A percentile compares a stretch with the other conserved stretches of the same genome.
These are phyloP conservation scores for Bombus vancouverensis DNA, from an alignment of 1,140 invertebrate species.

Conservation along the genomic window DNA sequence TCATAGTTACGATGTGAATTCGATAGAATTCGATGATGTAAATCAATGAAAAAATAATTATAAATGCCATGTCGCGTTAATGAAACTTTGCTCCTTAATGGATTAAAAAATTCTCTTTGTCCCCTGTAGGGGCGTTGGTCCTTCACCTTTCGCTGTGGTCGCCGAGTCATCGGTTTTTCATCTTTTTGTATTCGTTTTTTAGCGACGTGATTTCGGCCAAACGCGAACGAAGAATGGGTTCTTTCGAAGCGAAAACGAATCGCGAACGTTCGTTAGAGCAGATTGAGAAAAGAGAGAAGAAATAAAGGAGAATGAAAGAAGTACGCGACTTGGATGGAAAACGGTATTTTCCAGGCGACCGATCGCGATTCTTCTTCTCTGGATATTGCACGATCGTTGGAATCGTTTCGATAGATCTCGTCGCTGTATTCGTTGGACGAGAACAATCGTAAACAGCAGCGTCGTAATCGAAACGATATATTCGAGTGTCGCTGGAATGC, in stretches of 20 bases:
- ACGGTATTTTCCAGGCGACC: background rate
- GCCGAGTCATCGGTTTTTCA: background rate
- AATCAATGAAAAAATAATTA: no score
- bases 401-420: conserved; percentile 1
- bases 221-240: conserved; percentile 1
- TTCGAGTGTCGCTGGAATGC: background rate
- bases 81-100: no score
- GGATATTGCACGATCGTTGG: background rate
- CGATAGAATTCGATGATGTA: no score
- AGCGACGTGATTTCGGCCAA: conserved; percentile 11
- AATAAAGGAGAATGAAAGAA: background rate
- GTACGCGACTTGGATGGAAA: background rate
- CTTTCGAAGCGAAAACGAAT: background rate
- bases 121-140: background rate
- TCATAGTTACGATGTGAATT: no score
- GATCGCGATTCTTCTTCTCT: conserved; percentile 11
- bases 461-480: background rate
- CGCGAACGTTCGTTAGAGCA: background rate
- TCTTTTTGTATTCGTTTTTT: conserved; percentile 21
- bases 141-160: background rate
- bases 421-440: background rate
- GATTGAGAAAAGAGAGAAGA: background rate
- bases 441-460: background rate
- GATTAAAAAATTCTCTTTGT: background rate
- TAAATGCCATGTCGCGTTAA: no score